Evolutionary conservation across 2,797 vertebrate genomes (phyloP).

Genomic region (Spinus pinus): DNA sequence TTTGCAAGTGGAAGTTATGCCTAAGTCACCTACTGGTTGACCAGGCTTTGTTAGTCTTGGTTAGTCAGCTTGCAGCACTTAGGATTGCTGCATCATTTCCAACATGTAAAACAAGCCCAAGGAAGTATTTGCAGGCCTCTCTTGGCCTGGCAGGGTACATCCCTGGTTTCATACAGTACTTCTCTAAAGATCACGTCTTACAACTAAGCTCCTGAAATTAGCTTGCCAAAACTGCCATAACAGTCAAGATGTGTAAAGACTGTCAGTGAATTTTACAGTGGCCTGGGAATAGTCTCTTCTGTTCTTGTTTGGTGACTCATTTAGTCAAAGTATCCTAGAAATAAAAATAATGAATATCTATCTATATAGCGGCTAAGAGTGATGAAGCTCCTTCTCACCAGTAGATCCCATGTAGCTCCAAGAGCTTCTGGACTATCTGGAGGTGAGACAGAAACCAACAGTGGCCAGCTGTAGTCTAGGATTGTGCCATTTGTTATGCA

Average conservation of each 20-base stretch:
- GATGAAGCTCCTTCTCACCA: background rate
- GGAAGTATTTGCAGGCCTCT: background rate
- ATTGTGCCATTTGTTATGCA: background rate
- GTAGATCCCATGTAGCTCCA: background rate
- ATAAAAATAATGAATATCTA: background rate
- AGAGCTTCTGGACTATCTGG: background rate
- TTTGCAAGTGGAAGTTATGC: background rate
- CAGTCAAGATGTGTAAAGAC: background rate
- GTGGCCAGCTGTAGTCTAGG: background rate
- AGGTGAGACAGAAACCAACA: background rate
- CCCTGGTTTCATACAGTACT: background rate
- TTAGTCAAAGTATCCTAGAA: background rate
- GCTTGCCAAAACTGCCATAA: background rate
- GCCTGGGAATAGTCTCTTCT: background rate
- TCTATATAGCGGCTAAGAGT: background rate
- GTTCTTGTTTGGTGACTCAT: background rate
- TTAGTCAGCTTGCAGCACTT: background rate
- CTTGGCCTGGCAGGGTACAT: background rate
- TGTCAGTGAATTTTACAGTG: background rate
- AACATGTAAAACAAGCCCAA: background rate
- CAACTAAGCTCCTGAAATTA: background rate
- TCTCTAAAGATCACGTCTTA: background rate
- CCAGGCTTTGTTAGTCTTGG: background rate
- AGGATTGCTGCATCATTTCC: fast-evolving
- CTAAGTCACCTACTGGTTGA: background rate